Percentiles rank a stretch among this genome's conserved stretches.
Conservation (phyloP, 2,888 invertebrate species). For the Cantharis rufa region DNA sequence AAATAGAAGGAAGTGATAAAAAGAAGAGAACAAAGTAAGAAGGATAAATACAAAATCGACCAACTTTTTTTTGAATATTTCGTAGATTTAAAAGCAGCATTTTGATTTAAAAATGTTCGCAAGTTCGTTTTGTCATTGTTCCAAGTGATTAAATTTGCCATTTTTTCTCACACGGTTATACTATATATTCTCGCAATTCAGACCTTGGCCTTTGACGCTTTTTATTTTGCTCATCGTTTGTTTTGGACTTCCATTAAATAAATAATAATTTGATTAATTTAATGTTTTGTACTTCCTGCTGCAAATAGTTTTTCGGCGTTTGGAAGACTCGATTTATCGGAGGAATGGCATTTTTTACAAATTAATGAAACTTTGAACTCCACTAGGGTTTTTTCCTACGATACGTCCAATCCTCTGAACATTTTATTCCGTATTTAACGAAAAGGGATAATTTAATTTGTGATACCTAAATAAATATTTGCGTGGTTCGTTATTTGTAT, state of each 20-base stretch:
- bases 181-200: not conserved
- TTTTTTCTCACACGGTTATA: not conserved
- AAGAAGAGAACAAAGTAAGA: not conserved
- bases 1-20: not conserved
- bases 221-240: not conserved
- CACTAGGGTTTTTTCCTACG: not conserved
- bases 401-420: not conserved
- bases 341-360: not conserved
- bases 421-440: not conserved
- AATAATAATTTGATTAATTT: not conserved
- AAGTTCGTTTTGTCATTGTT: not conserved
- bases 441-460: not conserved
- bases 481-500: not conserved
- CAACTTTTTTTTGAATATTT: no score
- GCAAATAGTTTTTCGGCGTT: not conserved
- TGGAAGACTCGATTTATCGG: not conserved
- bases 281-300: not conserved
- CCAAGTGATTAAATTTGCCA: not conserved
- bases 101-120: not conserved
- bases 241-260: not conserved
- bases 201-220: not conserved
- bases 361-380: not conserved
- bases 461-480: slow-evolving; percentile 2
- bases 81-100: not conserved
- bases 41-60: not conserved